Evolutionary conservation across 2,797 vertebrate genomes (phyloP), one percentile per base, ranked within the genome.

Genomic region (Xiphophorus birchmanni): DNA sequence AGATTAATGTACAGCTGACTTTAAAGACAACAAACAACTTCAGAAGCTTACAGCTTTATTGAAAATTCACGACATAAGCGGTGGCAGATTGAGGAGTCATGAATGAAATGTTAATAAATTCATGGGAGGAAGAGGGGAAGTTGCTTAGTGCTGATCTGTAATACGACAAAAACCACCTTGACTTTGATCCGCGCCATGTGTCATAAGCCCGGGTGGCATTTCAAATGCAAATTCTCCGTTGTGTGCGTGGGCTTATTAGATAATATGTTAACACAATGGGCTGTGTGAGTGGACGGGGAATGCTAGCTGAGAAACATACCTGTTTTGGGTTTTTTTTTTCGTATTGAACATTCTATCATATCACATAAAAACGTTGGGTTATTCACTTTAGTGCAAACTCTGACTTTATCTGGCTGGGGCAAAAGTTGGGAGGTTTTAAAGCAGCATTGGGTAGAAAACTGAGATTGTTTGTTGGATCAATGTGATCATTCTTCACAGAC

Each of bases 41-140:
- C 77, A 77, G 58, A 74, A 54, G 86, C 60, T 89, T 91, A 91
- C 90, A 86, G 82, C 84, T 87, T 92, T 91, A 90, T 90, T 92
- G 84, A 87, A 91, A 87, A 83, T 74, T 48, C 42, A 52, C 60
- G 60, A 13, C 10, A 2, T 1, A 26, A 54, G 72, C 80, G 84
- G 76, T 52, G 37, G 4, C 75, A 69, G 71, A 83, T 74, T 71
- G 80, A 86, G 80, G 80, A 85, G 63, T 54, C 79, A 60, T 32
- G 69, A 80, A 81, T 89, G 84, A 93, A 94, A 93, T 92, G 90
- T 92, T 94, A 93, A 94, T 93, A 93, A 86, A 93, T 93, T 90
- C 88, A 87, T 82, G 10, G 12, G 23, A n/a, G 40, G 37, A 0
- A 10, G 8, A 18, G 77, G 75, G 87, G 91, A 93, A 91, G 92